A percentile compares a stretch with the other conserved stretches of the same genome.
phyloP scores from a whole-genome alignment of 2,113 vertebrate species.

The Otis tarda region DNA sequence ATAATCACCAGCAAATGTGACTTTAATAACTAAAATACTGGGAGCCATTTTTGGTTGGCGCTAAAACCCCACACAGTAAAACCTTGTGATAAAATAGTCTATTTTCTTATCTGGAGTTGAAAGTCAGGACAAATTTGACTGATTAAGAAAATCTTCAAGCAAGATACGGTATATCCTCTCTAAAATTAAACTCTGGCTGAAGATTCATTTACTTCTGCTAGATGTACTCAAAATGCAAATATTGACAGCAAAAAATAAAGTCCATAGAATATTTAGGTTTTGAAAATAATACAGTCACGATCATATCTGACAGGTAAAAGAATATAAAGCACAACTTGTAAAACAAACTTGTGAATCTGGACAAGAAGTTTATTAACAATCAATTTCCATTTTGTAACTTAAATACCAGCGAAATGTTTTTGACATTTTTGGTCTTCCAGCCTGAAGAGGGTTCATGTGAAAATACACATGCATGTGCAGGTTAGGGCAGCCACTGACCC shows the following conservation, averaged over 20 bases:
- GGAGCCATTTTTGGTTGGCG: conserved; percentile 62
- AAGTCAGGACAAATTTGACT: conserved; percentile 67
- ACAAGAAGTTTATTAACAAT: background rate
- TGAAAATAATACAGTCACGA: background rate
- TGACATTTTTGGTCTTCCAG: background rate
- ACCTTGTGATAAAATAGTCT: conserved; percentile 56
- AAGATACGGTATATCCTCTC: conserved; percentile 62
- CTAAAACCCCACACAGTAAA: conserved; percentile 46
- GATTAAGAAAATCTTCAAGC: conserved; percentile 70
- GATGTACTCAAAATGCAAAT: background rate
- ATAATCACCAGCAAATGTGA: conserved; percentile 70
- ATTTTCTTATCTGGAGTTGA: conserved; percentile 70
- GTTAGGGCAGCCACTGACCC: background rate
- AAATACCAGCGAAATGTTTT: background rate
- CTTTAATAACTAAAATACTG: conserved; percentile 69
- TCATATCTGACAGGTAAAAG: background rate
- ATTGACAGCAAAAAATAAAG: background rate
- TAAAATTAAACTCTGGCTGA: conserved; percentile 65
- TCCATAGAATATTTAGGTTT: background rate
- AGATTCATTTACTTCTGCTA: conserved; percentile 24
- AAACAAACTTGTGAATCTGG: background rate
- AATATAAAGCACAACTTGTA: background rate
- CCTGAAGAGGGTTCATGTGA: background rate
- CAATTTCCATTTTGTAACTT: background rate
- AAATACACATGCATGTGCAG: background rate